phyloP scores from a whole-genome alignment of 2,888 invertebrate species.

The Trichogramma dendrolimi region DNA sequence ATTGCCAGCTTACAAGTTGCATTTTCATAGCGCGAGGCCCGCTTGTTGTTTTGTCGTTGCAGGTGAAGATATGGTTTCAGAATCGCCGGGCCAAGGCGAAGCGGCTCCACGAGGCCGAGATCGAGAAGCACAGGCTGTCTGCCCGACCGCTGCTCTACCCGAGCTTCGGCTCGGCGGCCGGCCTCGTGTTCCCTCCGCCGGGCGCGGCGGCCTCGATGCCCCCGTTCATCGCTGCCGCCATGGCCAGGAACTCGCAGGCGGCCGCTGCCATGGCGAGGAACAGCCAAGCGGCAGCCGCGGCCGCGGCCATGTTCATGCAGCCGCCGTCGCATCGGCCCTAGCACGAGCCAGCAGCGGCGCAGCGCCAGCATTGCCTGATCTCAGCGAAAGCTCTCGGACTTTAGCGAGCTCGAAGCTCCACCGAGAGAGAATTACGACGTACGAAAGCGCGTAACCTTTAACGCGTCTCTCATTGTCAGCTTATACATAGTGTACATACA shows the following conservation, averaged over 20 bases:
- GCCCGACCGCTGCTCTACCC: slow-evolving; percentile 74
- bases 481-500: slow-evolving; percentile 21
- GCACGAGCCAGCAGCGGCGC: too few relatives aligned
- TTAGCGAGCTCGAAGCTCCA: not conserved
- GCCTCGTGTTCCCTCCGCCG: slow-evolving; percentile 60
- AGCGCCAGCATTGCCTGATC: not conserved
- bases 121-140: slow-evolving; percentile 88
- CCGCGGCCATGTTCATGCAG: slow-evolving; percentile 51
- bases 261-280: slow-evolving; percentile 58
- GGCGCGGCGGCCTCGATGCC: slow-evolving; percentile 51
- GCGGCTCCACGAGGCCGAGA: slow-evolving; percentile 94
- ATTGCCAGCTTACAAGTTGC: too few relatives aligned
- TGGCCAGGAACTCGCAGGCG: slow-evolving; percentile 37
- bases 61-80: slow-evolving; percentile 92
- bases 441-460: too few relatives aligned
- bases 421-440: slow-evolving; percentile 3
- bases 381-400: slow-evolving; percentile 1
- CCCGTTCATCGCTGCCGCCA: slow-evolving; percentile 65
- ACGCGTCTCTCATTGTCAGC: not conserved
- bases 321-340: slow-evolving; percentile 33
- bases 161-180: slow-evolving; percentile 58
- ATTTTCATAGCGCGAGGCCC: too few relatives aligned
- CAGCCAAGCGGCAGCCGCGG: slow-evolving; percentile 54
- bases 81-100: slow-evolving; percentile 93
- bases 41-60: slow-evolving; percentile 39